Evolutionary conservation across 2,113 vertebrate species (phyloP), one percentile per base, ranked within the genome.

Genomic region (Paedocypris sp.): DNA sequence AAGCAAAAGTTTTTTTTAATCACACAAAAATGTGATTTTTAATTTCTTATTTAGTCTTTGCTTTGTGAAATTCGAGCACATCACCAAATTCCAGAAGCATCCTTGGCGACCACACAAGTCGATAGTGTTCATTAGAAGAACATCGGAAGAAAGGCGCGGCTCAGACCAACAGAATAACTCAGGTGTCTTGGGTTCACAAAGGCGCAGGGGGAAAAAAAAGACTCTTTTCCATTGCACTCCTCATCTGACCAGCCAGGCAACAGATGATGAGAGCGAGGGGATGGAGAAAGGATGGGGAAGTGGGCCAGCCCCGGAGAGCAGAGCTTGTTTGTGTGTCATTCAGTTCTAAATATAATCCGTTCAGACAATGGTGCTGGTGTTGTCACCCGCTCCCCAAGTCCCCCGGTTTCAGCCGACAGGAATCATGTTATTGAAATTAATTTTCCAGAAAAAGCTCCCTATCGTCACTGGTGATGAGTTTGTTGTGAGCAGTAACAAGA

Each of bases 401-500:
- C 3, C 20, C 19, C 35, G 33, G 36, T 62, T 19, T 50, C 67
- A 66, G 61, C 2, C 48, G 22, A 46, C 32, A 22, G 59, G 54
- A 45, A 54, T 70, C 13, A 69, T 28, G 62, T 49, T 69, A 16
- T 9, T 11, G 19, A 4, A 57, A 20, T 57, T 61, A 58, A 45
- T 68, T 64, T 75, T 46, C 36, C 20, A 64, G 18, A 4, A 36
- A 51, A 76, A 29, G 60, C 16, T 60, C 68, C 67, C 62, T 46
- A 46, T 66, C 68, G 59, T 65, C 60, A 53, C 71, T 42, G 6
- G 39, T 4, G 66, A 71, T 67, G 68, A 77, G 38, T 35, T 18
- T 28, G 15, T 31, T 57, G 26, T 32, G n/a, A 38, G 12, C 25
- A 48, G 18, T 20, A n/a, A 45, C 18, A 25, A 8, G 41, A 70